Evolutionary conservation across 1,140 invertebrate genomes (phyloP).

Genomic region (Euura saliciscinereae): DNA sequence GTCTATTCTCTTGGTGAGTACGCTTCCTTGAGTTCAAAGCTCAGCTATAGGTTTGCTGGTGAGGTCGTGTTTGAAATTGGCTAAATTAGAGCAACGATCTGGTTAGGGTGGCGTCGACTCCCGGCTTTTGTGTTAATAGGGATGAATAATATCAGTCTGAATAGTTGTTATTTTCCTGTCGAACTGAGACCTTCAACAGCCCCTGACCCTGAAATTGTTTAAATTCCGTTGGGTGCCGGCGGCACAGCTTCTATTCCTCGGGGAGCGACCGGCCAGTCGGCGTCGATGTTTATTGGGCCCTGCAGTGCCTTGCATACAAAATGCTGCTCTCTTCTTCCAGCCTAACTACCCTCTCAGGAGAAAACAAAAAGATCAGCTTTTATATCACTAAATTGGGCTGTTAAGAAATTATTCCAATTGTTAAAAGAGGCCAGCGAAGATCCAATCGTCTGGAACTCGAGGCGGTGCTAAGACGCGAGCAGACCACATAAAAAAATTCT

Average conservation of each 20-base stretch:
- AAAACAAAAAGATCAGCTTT: slow-evolving; percentile 23
- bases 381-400: slow-evolving; percentile 48
- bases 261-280: slow-evolving; percentile 16
- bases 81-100: no score
- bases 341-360: neutral
- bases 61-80: no score
- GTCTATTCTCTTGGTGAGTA: no score
- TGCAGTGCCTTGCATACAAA: neutral
- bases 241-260: slow-evolving; percentile 7
- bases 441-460: no score
- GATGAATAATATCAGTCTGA: no score
- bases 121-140: no score
- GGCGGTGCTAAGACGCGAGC: no score
- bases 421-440: no score
- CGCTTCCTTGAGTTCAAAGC: no score
- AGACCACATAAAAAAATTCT: no score
- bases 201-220: neutral
- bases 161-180: slow-evolving; percentile 26
- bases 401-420: slow-evolving; percentile 45
- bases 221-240: neutral
- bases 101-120: no score
- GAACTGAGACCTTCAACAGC: slow-evolving; percentile 8
- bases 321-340: slow-evolving; percentile 4
- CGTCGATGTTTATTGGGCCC: slow-evolving; percentile 38
- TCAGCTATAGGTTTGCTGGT: no score